Conservation (phyloP, 1,140 invertebrate genomes). For the Drosophila aff. region DNA sequence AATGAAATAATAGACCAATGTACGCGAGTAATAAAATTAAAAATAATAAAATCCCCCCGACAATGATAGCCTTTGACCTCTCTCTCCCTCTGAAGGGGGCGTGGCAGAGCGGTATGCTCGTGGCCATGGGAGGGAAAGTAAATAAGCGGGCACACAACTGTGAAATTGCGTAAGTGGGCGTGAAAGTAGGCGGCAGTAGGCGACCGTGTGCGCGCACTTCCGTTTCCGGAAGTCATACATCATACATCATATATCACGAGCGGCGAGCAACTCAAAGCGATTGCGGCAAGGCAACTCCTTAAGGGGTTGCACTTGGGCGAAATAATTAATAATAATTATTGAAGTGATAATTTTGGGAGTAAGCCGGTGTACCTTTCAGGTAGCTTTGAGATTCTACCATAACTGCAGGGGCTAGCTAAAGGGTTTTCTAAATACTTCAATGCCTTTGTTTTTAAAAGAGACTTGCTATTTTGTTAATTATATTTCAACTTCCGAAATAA, state of each 20-base stretch:
- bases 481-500: too few relatives aligned
- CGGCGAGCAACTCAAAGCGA: neutral
- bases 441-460: too few relatives aligned
- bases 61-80: slow-evolving; percentile 33
- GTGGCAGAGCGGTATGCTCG: too few relatives aligned
- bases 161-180: slow-evolving; percentile 68
- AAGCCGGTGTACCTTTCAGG: neutral
- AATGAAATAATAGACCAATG: slow-evolving; percentile 58
- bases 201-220: slow-evolving; percentile 55
- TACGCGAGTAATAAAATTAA: slow-evolving; percentile 36
- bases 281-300: neutral
- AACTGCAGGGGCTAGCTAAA: neutral
- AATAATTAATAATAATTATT: neutral
- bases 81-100: neutral
- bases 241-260: slow-evolving; percentile 13
- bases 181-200: slow-evolving; percentile 47
- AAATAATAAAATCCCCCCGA: slow-evolving; percentile 49
- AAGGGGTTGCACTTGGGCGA: slow-evolving; percentile 3
- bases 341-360: neutral
- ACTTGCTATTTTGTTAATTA: too few relatives aligned
- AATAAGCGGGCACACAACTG: slow-evolving; percentile 39
- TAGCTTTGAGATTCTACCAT: neutral
- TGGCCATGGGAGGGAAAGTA: slow-evolving; percentile 4
- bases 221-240: slow-evolving; percentile 63
- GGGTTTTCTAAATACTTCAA: neutral